Conservation (phyloP, 1,140 invertebrate species). For the Adoxophyes honmai region DNA sequence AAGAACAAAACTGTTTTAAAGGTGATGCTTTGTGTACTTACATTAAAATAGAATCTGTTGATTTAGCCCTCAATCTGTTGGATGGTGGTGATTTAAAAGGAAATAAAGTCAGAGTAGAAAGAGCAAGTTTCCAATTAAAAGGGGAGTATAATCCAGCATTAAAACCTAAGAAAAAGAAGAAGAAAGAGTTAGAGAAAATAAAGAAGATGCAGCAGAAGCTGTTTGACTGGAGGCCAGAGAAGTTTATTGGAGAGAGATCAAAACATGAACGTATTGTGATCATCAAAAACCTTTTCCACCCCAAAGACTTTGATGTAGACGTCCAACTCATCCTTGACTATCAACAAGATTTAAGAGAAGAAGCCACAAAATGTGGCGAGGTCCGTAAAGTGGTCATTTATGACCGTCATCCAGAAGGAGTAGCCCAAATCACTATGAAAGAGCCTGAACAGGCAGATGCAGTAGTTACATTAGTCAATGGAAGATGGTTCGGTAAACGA, state of each 20-base stretch:
- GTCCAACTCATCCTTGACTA: constrained; percentile 93
- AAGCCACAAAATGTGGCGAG: constrained; percentile 94
- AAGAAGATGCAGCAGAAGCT: constrained; percentile 97
- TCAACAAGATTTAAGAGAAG: constrained; percentile 92
- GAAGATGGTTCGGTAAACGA: constrained; percentile 93
- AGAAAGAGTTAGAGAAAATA: constrained; percentile 92
- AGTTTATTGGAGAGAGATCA: constrained; percentile 87
- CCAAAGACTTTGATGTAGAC: constrained; percentile 93
- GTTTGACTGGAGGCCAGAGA: constrained; percentile 98
- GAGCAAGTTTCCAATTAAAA: constrained; percentile 96
- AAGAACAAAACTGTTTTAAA: constrained; percentile 90
- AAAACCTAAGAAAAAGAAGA: constrained; percentile 95
- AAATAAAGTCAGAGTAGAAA: constrained; percentile 91
- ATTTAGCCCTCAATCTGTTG: constrained; percentile 93
- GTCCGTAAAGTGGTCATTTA: constrained; percentile 95
- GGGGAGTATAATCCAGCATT: constrained; percentile 95
- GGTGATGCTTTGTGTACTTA: constrained; percentile 98
- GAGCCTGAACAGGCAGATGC: constrained; percentile 94
- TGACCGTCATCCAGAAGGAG: constrained; percentile 96
- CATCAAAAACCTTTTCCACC: constrained; percentile 95
- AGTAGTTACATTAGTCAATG: constrained; percentile 92
- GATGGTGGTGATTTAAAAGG: constrained; percentile 92
- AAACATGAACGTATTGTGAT: constrained; percentile 95
- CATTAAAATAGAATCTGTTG: constrained; percentile 97
- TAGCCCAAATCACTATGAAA: constrained; percentile 94